Evolutionary conservation across 2,113 vertebrate genomes (phyloP).

Genomic region (Lethenteron camtschaticum): DNA sequence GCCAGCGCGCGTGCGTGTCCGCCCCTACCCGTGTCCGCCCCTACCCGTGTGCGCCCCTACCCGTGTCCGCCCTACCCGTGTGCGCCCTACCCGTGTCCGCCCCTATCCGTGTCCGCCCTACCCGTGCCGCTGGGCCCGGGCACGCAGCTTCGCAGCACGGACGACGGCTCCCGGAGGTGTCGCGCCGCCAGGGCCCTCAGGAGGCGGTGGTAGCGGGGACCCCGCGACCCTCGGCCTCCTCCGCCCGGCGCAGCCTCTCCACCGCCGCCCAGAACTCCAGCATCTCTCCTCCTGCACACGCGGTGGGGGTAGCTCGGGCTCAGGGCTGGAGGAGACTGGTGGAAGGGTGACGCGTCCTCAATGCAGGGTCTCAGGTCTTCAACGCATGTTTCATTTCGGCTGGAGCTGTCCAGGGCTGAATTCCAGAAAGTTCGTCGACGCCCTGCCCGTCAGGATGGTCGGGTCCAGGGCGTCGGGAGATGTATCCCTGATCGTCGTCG

Average conservation of each 20-base stretch:
- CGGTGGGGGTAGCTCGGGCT: too few species aligned
- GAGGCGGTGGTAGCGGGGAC: slow-evolving; percentile 21
- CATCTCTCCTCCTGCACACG: slow-evolving; percentile 26
- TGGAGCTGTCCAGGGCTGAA: too few species aligned
- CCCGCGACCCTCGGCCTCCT: slow-evolving; percentile 16
- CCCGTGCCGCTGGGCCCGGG: slow-evolving; percentile 11
- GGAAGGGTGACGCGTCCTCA: too few species aligned
- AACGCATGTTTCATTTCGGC: too few species aligned
- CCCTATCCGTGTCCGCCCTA: slow-evolving; percentile 12
- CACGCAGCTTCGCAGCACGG: slow-evolving; percentile 16
- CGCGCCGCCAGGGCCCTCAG: slow-evolving; percentile 23
- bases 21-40: slow-evolving; percentile 16
- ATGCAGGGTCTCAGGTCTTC: too few species aligned
- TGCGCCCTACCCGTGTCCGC: slow-evolving; percentile 15
- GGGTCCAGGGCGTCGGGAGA: too few species aligned
- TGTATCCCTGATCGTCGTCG: too few species aligned
- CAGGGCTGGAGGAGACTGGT: too few species aligned
- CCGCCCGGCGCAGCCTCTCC: slow-evolving; percentile 24
- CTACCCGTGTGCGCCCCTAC: not conserved
- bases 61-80: too few species aligned
- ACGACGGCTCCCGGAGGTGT: slow-evolving; percentile 26
- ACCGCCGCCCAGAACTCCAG: slow-evolving; percentile 27
- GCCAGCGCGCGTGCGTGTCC: not conserved
- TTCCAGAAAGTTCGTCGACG: too few species aligned
- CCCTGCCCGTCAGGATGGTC: too few species aligned